These are phyloP conservation scores for Fratercula arctica DNA, from an alignment of 2,797 vertebrate genomes.

Conservation along the genomic window DNA sequence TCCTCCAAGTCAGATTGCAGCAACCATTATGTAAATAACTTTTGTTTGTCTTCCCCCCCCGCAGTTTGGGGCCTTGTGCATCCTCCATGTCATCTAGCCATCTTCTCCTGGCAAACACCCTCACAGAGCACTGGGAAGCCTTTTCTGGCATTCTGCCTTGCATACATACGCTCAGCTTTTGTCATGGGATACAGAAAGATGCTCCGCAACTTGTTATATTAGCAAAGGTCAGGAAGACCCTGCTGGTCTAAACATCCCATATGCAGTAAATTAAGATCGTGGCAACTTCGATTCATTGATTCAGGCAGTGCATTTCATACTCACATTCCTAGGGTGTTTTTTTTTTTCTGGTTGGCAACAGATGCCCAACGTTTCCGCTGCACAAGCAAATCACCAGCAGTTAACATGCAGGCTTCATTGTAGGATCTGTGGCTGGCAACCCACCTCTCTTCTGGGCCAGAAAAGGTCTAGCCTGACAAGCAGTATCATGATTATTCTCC, in stretches of 20 bases:
- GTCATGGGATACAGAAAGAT: background rate
- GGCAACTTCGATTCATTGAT: constrained; percentile 20
- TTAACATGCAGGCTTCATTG: background rate
- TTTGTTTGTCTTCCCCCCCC: background rate
- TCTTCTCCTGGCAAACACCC: background rate
- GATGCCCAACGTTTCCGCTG: background rate
- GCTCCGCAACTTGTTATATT: background rate
- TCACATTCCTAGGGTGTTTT: background rate
- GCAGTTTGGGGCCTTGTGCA: background rate
- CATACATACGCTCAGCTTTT: background rate
- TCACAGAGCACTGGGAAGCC: background rate
- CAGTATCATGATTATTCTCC: background rate
- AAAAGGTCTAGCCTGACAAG: background rate
- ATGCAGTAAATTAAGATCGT: constrained; percentile 3
- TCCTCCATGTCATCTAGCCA: background rate
- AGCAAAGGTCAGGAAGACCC: constrained; percentile 27
- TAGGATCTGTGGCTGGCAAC: background rate
- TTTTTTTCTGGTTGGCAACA: background rate
- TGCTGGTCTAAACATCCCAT: constrained; percentile 5
- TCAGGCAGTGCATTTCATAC: constrained; percentile 13
- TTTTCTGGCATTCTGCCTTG: background rate
- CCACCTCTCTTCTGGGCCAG: background rate
- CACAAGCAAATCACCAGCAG: background rate
- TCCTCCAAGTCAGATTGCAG: background rate
- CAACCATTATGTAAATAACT: background rate